Conservation (phyloP, 2,888 invertebrate genomes). For the Drosophila aldrichi region DNA sequence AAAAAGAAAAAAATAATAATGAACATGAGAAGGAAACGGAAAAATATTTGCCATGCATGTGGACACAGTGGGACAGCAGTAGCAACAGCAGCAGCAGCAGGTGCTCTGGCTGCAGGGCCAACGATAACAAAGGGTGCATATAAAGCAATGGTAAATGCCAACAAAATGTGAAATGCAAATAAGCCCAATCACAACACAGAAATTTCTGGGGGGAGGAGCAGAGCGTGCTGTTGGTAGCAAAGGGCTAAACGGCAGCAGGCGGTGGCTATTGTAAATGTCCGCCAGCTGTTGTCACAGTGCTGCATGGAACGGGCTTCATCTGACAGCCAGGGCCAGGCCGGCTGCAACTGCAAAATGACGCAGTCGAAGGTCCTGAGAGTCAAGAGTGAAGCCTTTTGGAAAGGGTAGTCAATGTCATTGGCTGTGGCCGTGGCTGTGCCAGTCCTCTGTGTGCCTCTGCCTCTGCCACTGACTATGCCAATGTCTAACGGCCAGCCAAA, state of each 20-base stretch:
- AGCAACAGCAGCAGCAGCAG: neutral
- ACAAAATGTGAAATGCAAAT: conserved; percentile 75
- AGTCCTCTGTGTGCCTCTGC: neutral
- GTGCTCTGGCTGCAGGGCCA: conserved; percentile 1
- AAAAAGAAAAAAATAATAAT: neutral
- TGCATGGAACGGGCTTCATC: neutral
- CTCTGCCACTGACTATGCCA: neutral
- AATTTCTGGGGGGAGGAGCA: conserved; percentile 7
- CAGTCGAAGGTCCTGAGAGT: conserved; percentile 35
- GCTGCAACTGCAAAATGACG: conserved; percentile 50
- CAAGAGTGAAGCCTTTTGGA: conserved; percentile 9
- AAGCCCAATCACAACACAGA: conserved; percentile 47
- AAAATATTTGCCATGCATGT: conserved; percentile 29
- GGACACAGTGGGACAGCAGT: neutral
- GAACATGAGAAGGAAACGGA: neutral
- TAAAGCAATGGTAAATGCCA: conserved; percentile 49
- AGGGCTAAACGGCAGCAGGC: too few relatives aligned
- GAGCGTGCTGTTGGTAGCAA: neutral
- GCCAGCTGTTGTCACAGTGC: conserved; percentile 42
- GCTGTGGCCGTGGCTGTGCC: neutral
- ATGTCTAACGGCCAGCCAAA: conserved; percentile 24
- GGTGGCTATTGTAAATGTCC: conserved; percentile 52
- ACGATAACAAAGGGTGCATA: conserved; percentile 15
- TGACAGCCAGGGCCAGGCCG: conserved; percentile 9
- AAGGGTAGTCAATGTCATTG: neutral